Evolutionary conservation across 2,888 invertebrate genomes (phyloP).

Genomic region (Tineola bisselliella): DNA sequence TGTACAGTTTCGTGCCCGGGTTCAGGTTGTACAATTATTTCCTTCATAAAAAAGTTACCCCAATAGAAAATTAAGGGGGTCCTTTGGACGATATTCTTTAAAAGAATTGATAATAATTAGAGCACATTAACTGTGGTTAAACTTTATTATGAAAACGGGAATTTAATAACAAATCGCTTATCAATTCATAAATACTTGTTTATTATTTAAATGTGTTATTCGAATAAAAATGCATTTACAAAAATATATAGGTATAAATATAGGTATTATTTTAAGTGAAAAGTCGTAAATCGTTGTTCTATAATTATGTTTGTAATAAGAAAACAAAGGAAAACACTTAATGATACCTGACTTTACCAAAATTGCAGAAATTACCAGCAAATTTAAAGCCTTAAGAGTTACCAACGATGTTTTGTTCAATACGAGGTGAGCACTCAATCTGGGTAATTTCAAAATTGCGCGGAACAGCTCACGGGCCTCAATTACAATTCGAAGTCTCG

Average conservation of each 20-base stretch:
- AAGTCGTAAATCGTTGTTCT: not conserved
- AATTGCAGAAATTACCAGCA: slow-evolving; percentile 34
- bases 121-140: not conserved
- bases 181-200: too few species aligned
- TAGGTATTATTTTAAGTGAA: not conserved
- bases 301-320: not conserved
- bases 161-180: too few species aligned
- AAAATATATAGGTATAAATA: not conserved
- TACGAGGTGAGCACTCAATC: slow-evolving; percentile 52
- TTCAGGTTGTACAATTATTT: slow-evolving; percentile 58
- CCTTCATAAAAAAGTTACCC: slow-evolving; percentile 29
- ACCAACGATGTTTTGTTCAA: slow-evolving; percentile 25
- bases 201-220: too few species aligned
- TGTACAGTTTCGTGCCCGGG: slow-evolving; percentile 38
- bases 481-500: slow-evolving; percentile 38
- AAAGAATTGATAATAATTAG: not conserved
- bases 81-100: slow-evolving; percentile 12
- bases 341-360: slow-evolving; percentile 18
- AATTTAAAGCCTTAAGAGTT: slow-evolving; percentile 36
- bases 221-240: too few species aligned
- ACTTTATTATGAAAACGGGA: not conserved
- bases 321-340: not conserved
- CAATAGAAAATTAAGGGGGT: slow-evolving; percentile 35
- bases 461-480: slow-evolving; percentile 46
- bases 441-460: slow-evolving; percentile 58